These are phyloP conservation scores for Xiphophorus birchmanni DNA, from an alignment of 2,797 vertebrate genomes.

Conservation along the genomic window DNA sequence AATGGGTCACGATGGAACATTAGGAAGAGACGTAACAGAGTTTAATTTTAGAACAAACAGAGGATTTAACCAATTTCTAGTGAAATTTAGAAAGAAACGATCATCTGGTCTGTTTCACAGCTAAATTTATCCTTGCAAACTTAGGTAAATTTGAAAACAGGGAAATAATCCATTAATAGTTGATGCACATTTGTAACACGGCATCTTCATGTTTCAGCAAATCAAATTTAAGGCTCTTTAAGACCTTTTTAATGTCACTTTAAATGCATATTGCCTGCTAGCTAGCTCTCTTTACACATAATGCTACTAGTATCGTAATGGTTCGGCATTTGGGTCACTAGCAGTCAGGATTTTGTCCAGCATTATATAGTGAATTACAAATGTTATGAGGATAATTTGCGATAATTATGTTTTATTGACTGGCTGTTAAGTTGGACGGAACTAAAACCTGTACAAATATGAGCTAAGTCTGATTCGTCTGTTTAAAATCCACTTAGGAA, in stretches of 20 bases:
- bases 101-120: background rate
- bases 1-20: slow-evolving; percentile 34
- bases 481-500: background rate
- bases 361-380: background rate
- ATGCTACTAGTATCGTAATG: no score
- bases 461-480: background rate
- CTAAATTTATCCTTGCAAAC: background rate
- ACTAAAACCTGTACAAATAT: background rate
- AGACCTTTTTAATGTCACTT: no score
- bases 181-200: background rate
- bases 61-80: background rate
- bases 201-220: no score
- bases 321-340: background rate
- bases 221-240: no score
- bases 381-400: background rate
- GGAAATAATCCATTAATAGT: background rate
- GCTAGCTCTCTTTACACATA: no score
- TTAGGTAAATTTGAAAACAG: background rate
- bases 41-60: slow-evolving; percentile 7
- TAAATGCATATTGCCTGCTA: no score
- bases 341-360: background rate
- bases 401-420: background rate
- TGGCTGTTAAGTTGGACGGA: background rate
- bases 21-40: background rate
- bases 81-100: background rate